Evolutionary conservation across 2,888 invertebrate species (phyloP).

Genomic region (Chalcosyrphus nemorum): DNA sequence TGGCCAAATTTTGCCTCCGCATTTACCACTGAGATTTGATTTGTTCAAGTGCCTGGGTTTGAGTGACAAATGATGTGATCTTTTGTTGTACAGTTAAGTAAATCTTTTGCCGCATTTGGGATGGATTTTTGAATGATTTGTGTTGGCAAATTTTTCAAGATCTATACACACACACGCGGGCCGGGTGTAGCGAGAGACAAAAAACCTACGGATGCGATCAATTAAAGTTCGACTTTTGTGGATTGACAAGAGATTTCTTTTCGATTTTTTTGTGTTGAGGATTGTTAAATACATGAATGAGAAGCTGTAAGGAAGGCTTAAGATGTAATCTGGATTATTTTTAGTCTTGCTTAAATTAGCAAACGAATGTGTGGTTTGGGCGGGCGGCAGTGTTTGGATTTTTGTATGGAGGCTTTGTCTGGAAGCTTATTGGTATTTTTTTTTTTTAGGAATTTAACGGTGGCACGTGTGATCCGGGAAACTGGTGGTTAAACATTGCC

Average conservation of each 20-base stretch:
- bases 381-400: neutral
- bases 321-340: conserved; percentile 58
- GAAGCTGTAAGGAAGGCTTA: conserved; percentile 53
- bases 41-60: neutral
- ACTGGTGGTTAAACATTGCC: no score
- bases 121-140: conserved; percentile 7
- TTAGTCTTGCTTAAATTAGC: conserved; percentile 41
- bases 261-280: neutral
- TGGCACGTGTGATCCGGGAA: conserved; percentile 26
- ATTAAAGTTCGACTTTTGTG: conserved; percentile 34
- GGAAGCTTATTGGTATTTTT: conserved; percentile 1
- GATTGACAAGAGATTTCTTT: conserved; percentile 5
- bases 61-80: conserved; percentile 45
- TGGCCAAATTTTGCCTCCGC: conserved; percentile 11
- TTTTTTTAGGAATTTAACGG: neutral
- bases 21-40: neutral
- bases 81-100: conserved; percentile 42
- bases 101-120: conserved; percentile 23
- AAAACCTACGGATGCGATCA: conserved; percentile 42
- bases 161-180: neutral
- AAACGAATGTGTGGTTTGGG: neutral
- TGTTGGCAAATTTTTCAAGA: conserved; percentile 21
- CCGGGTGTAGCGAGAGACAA: neutral
- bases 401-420: neutral
- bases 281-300: conserved; percentile 4